Conservation (phyloP, 2,113 vertebrate species). For the Sinosuthora webbiana region DNA sequence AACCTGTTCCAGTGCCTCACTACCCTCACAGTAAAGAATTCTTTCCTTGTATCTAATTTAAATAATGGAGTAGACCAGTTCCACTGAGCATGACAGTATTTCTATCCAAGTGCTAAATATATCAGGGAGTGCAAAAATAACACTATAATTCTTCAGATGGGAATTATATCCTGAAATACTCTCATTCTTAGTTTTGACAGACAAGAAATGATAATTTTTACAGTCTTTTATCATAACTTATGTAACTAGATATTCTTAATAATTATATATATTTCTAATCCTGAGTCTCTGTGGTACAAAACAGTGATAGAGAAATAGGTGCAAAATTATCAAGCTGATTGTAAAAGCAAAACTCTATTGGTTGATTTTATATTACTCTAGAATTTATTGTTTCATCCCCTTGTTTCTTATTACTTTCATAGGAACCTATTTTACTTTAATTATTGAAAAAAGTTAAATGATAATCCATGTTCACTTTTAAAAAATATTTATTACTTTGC, state of each 20-base stretch:
- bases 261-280: neutral
- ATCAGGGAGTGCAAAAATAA: constrained; percentile 16
- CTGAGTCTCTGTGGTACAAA: neutral
- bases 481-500: neutral
- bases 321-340: neutral
- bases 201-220: neutral
- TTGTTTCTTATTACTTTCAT: neutral
- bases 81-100: neutral
- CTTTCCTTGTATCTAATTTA: neutral
- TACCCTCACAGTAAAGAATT: neutral
- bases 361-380: neutral
- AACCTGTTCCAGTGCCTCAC: neutral
- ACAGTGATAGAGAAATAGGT: neutral
- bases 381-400: neutral
- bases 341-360: neutral
- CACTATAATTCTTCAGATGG: neutral
- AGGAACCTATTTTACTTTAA: neutral
- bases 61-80: neutral
- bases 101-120: constrained; percentile 28
- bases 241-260: neutral
- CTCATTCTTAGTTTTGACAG: constrained; percentile 29
- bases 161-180: constrained; percentile 27
- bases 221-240: neutral
- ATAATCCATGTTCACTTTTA: neutral
- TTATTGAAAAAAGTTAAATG: neutral